These are phyloP conservation scores for Perca fluviatilis DNA, from an alignment of 2,113 vertebrate genomes.

Conservation along the genomic window DNA sequence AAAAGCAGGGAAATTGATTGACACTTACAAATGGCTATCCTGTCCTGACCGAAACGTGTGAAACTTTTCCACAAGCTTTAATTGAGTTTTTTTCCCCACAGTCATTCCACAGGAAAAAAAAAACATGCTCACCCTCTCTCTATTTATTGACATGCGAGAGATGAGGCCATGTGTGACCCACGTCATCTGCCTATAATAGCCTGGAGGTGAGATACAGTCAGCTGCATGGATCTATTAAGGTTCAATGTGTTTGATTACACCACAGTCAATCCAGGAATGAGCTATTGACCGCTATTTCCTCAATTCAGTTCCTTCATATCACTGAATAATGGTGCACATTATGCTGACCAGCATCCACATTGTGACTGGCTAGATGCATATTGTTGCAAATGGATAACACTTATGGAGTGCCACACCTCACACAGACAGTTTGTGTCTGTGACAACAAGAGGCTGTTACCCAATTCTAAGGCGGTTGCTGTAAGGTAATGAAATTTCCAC, in stretches of 20 bases:
- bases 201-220: slow-evolving; percentile 53
- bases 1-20: slow-evolving; percentile 46
- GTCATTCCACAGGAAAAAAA: slow-evolving; percentile 22
- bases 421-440: slow-evolving; percentile 71
- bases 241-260: slow-evolving; percentile 75
- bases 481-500: slow-evolving; percentile 86
- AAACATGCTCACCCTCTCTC: slow-evolving; percentile 34
- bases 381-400: slow-evolving; percentile 78
- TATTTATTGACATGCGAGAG: slow-evolving; percentile 65
- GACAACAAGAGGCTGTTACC: slow-evolving; percentile 82
- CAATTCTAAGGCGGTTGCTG: slow-evolving; percentile 78
- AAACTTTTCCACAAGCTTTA: slow-evolving; percentile 61
- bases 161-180: slow-evolving; percentile 41
- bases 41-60: slow-evolving; percentile 29
- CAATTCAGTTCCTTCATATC: slow-evolving; percentile 57
- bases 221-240: slow-evolving; percentile 65
- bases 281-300: slow-evolving; percentile 63
- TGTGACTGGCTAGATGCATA: slow-evolving; percentile 62
- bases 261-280: slow-evolving; percentile 72
- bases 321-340: slow-evolving; percentile 57
- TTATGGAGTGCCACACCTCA: slow-evolving; percentile 75
- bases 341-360: slow-evolving; percentile 68
- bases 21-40: slow-evolving; percentile 34
- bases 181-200: slow-evolving; percentile 64
- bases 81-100: slow-evolving; percentile 59